Percentiles rank a stretch among this genome's conserved stretches.
Conservation (phyloP, 92 coral and sea anemone species). For the Plumapathes pennacea region DNA sequence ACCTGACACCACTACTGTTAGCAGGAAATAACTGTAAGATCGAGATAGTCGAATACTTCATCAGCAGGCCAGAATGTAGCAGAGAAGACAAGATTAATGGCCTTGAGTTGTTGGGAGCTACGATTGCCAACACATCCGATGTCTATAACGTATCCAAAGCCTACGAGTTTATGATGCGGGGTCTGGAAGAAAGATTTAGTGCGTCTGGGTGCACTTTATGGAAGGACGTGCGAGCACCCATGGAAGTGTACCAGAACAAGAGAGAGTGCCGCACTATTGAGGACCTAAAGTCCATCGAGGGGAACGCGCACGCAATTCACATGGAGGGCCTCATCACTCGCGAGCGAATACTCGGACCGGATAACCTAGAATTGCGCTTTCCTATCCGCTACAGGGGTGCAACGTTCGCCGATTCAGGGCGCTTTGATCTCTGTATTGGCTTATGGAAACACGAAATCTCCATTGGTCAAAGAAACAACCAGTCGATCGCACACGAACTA, state of each 20-base stretch:
- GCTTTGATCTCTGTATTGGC: constrained; percentile 76
- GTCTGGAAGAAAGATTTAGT: constrained; percentile 54
- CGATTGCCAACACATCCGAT: constrained; percentile 83
- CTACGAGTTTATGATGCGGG: constrained; percentile 52
- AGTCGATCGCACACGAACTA: constrained; percentile 68
- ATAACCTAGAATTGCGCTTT: constrained; percentile 67
- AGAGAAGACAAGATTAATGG: constrained; percentile 50
- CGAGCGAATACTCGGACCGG: constrained; percentile 75
- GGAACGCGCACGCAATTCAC: constrained; percentile 65
- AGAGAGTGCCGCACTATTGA: constrained; percentile 60
- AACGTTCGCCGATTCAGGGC: constrained; percentile 84
- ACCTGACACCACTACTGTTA: constrained; percentile 65
- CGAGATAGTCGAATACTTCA: constrained; percentile 77
- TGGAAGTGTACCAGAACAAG: constrained; percentile 71
- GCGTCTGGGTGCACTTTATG: constrained; percentile 4
- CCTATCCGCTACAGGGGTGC: constrained; percentile 87
- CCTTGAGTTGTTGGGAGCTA: constrained; percentile 77
- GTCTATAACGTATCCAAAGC: constrained; percentile 62
- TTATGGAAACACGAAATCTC: constrained; percentile 86
- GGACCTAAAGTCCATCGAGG: constrained; percentile 43
- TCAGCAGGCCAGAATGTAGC: constrained; percentile 47
- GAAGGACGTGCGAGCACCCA: constrained; percentile 53
- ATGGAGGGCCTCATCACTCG: constrained; percentile 78
- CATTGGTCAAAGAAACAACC: constrained; percentile 76
- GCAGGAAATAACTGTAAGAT: constrained; percentile 80